Evolutionary conservation across 2,888 invertebrate genomes (phyloP).

Genomic region (Meteorus colon): DNA sequence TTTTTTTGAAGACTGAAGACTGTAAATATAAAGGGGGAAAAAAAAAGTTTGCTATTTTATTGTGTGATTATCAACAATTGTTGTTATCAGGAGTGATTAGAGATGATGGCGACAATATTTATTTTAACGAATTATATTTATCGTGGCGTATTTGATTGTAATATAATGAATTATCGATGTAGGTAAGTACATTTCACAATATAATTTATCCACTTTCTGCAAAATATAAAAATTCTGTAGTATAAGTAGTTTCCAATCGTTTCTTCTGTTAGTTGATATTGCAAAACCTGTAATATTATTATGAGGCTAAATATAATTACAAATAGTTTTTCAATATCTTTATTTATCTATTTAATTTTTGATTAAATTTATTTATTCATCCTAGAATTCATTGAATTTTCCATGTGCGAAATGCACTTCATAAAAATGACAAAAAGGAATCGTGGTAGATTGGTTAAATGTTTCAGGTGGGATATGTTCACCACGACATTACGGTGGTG

Average conservation of each 20-base stretch:
- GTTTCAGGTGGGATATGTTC: conserved; percentile 78
- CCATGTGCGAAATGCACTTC: background rate
- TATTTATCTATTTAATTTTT: background rate
- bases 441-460: conserved; percentile 61
- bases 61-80: background rate
- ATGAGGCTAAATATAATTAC: no score
- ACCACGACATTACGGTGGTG: conserved; percentile 76
- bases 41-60: background rate
- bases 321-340: no score
- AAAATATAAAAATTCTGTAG: background rate
- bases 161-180: background rate
- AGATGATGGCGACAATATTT: conserved; percentile 8
- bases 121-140: background rate
- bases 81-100: background rate
- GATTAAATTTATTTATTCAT: background rate
- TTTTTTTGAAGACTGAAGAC: background rate
- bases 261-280: background rate
- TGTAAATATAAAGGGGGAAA: background rate
- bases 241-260: no score
- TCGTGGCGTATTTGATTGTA: conserved; percentile 10
- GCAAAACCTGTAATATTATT: background rate
- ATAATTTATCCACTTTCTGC: background rate
- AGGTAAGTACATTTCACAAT: conserved; percentile 34
- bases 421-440: conserved; percentile 33
- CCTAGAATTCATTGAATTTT: background rate